Evolutionary conservation across 1,140 invertebrate species (phyloP).

Genomic region (Drosophila mayri): DNA sequence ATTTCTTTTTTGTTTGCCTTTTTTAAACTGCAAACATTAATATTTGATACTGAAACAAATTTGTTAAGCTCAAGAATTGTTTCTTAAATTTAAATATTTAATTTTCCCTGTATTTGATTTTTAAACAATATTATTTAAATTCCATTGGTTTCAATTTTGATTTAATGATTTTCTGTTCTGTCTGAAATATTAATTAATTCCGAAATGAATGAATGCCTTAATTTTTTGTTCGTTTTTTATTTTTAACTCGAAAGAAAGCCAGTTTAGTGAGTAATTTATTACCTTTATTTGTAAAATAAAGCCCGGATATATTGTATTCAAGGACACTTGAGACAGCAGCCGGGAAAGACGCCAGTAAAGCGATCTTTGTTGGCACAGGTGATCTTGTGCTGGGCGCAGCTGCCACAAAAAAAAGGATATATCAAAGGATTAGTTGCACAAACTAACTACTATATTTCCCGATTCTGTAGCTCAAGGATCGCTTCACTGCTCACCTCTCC

Average conservation of each 20-base stretch:
- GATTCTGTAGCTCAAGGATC: neutral
- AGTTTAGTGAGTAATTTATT: neutral
- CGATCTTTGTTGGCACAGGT: slow-evolving; percentile 72
- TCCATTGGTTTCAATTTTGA: too few relatives aligned
- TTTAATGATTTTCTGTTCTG: neutral
- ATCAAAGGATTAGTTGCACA: neutral
- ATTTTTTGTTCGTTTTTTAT: neutral
- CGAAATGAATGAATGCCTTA: neutral
- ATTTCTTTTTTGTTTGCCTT: too few relatives aligned
- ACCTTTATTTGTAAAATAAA: neutral
- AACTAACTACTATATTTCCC: too few relatives aligned
- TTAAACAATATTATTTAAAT: neutral
- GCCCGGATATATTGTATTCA: neutral
- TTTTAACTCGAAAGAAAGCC: neutral
- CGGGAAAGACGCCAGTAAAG: slow-evolving; percentile 76
- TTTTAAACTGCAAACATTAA: neutral
- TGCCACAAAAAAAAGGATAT: slow-evolving; percentile 15
- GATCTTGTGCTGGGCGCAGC: slow-evolving; percentile 66
- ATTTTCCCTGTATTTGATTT: neutral
- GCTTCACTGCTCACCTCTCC: slow-evolving; percentile 66
- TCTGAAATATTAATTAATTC: neutral
- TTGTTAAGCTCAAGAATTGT: neutral
- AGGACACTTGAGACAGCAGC: slow-evolving; percentile 75
- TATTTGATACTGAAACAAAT: neutral
- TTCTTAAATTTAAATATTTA: neutral